phyloP scores from a whole-genome alignment of 2,888 invertebrate genomes.

The Galerucella pusilla region DNA sequence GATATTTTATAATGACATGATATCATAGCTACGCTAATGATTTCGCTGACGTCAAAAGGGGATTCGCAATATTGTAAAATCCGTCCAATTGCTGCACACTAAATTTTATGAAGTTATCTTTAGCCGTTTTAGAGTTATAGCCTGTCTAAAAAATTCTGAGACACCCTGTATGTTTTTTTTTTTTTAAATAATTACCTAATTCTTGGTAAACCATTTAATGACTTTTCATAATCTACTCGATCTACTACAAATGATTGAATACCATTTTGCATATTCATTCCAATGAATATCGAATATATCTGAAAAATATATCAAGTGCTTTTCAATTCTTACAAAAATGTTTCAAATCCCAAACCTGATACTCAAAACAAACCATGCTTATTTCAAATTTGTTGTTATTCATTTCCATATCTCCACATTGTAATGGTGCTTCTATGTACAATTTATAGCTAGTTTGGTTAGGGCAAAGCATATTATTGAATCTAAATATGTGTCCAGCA shows the following conservation, averaged over 20 bases:
- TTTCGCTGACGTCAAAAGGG: too few relatives aligned
- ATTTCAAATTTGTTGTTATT: constrained; percentile 53
- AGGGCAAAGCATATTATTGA: constrained; percentile 59
- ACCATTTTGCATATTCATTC: constrained; percentile 62
- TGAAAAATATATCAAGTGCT: constrained; percentile 39
- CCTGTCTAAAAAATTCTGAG: too few relatives aligned
- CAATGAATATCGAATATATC: constrained; percentile 64
- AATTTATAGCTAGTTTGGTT: constrained; percentile 59
- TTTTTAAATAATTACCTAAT: constrained; percentile 65
- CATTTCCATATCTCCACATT: constrained; percentile 59
- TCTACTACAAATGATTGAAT: constrained; percentile 69
- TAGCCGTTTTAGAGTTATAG: too few relatives aligned
- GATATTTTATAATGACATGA: too few relatives aligned
- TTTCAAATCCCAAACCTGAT: constrained; percentile 50
- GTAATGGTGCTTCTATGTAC: constrained; percentile 56
- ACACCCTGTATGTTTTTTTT: too few relatives aligned
- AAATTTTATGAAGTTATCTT: too few relatives aligned
- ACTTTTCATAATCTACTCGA: constrained; percentile 70
- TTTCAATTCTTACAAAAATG: too few relatives aligned
- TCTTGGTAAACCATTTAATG: constrained; percentile 72
- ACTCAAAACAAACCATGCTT: constrained; percentile 55
- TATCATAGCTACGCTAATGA: too few relatives aligned
- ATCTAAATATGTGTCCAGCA: constrained; percentile 56
- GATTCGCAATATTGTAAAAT: too few relatives aligned
- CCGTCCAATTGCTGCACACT: too few relatives aligned